Conservation (phyloP, 2,888 invertebrate species). For the Caenorhabditis macrosperma region DNA sequence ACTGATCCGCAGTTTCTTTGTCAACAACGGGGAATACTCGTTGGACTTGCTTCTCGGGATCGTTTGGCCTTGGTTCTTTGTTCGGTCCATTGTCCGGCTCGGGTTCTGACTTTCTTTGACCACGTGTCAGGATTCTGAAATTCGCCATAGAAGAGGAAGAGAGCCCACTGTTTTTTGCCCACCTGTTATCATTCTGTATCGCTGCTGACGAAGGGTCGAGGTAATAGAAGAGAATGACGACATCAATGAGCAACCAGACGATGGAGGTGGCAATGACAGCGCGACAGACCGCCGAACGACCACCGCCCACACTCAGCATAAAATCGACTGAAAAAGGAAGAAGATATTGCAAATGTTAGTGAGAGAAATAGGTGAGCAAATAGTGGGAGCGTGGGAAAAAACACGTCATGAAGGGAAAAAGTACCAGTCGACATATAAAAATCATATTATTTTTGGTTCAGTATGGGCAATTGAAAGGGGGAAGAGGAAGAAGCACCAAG, state of each 20-base stretch:
- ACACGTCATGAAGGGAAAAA: background rate
- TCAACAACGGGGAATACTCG: constrained; percentile 40
- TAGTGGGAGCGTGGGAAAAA: background rate
- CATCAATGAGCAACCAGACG: constrained; percentile 78
- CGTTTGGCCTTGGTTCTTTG: background rate
- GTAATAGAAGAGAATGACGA: constrained; percentile 77
- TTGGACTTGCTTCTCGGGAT: constrained; percentile 25
- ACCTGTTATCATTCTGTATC: constrained; percentile 44
- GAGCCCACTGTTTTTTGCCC: no score
- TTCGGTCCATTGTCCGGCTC: constrained; percentile 5
- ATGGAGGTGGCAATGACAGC: constrained; percentile 79
- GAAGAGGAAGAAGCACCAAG: constrained; percentile 17
- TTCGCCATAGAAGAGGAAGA: background rate
- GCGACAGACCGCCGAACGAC: constrained; percentile 77
- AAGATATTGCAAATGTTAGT: background rate
- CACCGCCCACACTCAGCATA: constrained; percentile 51
- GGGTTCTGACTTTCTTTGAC: constrained; percentile 36
- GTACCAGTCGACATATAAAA: background rate
- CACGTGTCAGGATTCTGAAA: constrained; percentile 49
- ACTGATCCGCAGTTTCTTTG: constrained; percentile 20
- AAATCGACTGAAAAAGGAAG: background rate
- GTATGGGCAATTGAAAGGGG: constrained; percentile 3
- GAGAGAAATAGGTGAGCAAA: background rate
- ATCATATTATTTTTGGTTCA: background rate
- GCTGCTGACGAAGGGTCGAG: constrained; percentile 69